Evolutionary conservation across 2,888 invertebrate genomes (phyloP).

Genomic region (Baccha elongata): DNA sequence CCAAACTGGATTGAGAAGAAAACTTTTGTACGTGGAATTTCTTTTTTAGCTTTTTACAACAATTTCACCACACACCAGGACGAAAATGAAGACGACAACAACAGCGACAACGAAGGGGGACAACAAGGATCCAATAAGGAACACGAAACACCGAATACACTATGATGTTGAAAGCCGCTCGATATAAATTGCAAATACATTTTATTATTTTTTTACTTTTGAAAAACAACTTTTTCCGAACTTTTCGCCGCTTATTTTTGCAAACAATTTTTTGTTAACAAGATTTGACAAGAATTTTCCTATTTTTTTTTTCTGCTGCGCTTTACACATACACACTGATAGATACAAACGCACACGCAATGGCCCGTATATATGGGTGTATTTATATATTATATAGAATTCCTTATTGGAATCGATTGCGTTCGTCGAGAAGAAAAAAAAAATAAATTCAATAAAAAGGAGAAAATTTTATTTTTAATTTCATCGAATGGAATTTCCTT

Average conservation of each 20-base stretch:
- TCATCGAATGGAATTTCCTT: conserved; percentile 3
- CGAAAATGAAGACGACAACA: conserved; percentile 10
- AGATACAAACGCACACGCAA: conserved; percentile 31
- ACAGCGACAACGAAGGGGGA: conserved; percentile 13
- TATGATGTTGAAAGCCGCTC: conserved; percentile 47
- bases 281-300: conserved; percentile 37
- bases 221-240: conserved; percentile 3
- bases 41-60: too few relatives aligned
- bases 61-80: conserved; percentile 65
- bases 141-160: conserved; percentile 57
- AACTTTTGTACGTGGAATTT: conserved; percentile 27
- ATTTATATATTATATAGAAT: conserved; percentile 42
- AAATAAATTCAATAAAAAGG: conserved; percentile 14
- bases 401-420: conserved; percentile 73
- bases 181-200: conserved; percentile 59
- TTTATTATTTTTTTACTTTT: conserved; percentile 24
- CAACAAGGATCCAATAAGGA: conserved; percentile 63
- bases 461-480: conserved; percentile 24
- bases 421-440: conserved; percentile 25
- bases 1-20: conserved; percentile 17
- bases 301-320: conserved; percentile 61
- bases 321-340: conserved; percentile 50
- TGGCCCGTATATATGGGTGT: conserved; percentile 14
- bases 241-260: conserved; percentile 23
- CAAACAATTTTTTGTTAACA: conserved; percentile 37